Conservation (phyloP, 1,140 invertebrate genomes). For the Maniola jurtina region DNA sequence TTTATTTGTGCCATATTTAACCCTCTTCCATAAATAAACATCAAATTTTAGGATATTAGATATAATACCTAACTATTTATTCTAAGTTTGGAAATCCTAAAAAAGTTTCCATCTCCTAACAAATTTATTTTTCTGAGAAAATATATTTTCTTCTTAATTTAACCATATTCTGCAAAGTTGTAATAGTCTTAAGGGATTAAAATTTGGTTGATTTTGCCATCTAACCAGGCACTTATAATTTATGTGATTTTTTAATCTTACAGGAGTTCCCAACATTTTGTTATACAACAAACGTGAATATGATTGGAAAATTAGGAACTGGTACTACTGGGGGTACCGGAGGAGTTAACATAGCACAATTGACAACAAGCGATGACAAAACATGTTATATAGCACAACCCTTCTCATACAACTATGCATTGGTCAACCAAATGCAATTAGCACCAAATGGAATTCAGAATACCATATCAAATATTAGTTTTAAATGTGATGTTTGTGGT, state of each 20-base stretch:
- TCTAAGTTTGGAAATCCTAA: too few species aligned
- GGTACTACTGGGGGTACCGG: slow-evolving; percentile 66
- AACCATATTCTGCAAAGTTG: too few species aligned
- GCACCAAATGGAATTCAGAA: slow-evolving; percentile 81
- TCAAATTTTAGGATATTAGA: too few species aligned
- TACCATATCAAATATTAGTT: slow-evolving; percentile 88
- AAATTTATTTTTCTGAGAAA: too few species aligned
- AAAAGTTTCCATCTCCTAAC: too few species aligned
- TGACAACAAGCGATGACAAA: slow-evolving; percentile 81
- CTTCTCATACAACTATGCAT: slow-evolving; percentile 84
- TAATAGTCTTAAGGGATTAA: too few species aligned
- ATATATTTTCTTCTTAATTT: too few species aligned
- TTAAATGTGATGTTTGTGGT: slow-evolving; percentile 92
- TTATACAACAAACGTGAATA: slow-evolving; percentile 83
- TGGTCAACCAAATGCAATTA: slow-evolving; percentile 82
- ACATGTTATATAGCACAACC: slow-evolving; percentile 86
- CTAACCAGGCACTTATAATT: too few species aligned
- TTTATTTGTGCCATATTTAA: too few species aligned
- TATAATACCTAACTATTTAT: too few species aligned
- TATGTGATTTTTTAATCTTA: slow-evolving; percentile 20
- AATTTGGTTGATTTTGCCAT: too few species aligned
- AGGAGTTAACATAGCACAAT: slow-evolving; percentile 83
- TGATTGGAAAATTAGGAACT: slow-evolving; percentile 81
- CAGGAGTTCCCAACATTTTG: slow-evolving; percentile 84
- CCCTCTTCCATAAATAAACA: too few species aligned